phyloP scores from a whole-genome alignment of 2,888 invertebrate genomes.

The Drosophila austrosaltans region DNA sequence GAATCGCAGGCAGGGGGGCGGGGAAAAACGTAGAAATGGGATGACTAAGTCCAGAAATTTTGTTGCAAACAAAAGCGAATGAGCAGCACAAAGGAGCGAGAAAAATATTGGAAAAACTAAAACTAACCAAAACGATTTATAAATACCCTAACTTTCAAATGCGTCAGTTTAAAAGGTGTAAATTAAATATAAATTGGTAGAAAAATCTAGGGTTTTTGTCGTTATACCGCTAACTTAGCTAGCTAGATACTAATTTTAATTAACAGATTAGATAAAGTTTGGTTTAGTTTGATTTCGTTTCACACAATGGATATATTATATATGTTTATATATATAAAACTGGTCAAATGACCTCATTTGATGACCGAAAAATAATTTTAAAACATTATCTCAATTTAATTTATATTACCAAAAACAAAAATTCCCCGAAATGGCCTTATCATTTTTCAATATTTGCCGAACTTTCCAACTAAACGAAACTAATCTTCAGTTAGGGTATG shows the following conservation, averaged over 20 bases:
- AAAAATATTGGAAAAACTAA: conserved; percentile 49
- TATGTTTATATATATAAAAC: too few relatives aligned
- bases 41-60: conserved; percentile 32
- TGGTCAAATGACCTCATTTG: background rate
- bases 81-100: conserved; percentile 55
- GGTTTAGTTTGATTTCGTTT: too few relatives aligned
- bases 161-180: background rate
- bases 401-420: background rate
- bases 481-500: background rate
- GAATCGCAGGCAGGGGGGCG: background rate
- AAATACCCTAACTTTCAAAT: background rate
- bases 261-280: too few relatives aligned
- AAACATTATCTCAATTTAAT: background rate
- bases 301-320: too few relatives aligned
- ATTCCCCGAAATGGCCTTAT: background rate
- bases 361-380: background rate
- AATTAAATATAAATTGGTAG: too few relatives aligned
- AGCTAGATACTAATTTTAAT: too few relatives aligned
- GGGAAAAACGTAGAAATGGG: conserved; percentile 20
- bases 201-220: too few relatives aligned
- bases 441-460: background rate
- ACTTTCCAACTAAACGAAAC: background rate
- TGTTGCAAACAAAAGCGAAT: conserved; percentile 69
- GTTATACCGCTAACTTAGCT: too few relatives aligned
- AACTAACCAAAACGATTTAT: background rate